These are phyloP conservation scores for Dolichopus griseipennis DNA, from an alignment of 2,888 invertebrate species.

Conservation along the genomic window DNA sequence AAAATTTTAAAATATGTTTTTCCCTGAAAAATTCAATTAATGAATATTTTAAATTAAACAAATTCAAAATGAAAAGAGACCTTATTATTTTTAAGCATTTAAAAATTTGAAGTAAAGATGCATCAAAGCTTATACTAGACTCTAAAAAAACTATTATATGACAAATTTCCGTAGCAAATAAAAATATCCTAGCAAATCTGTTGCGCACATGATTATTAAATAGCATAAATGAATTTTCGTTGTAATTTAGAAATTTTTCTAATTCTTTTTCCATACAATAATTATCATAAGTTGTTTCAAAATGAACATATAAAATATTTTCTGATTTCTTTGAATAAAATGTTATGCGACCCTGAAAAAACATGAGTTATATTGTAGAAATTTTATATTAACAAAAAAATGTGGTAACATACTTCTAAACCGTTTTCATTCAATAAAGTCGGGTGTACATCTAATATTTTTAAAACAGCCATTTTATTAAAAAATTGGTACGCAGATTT, in stretches of 20 bases:
- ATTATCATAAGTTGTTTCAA: slow-evolving; percentile 40
- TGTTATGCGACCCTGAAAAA: slow-evolving; percentile 48
- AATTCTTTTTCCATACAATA: slow-evolving; percentile 32
- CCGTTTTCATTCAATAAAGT: slow-evolving; percentile 27
- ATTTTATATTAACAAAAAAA: slow-evolving; percentile 10
- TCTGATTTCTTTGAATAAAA: slow-evolving; percentile 51
- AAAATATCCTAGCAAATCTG: slow-evolving; percentile 56
- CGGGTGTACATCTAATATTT: slow-evolving; percentile 30
- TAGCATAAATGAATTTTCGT: slow-evolving; percentile 36
- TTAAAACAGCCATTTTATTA: slow-evolving; percentile 40
- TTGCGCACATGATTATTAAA: slow-evolving; percentile 36
- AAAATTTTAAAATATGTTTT: slow-evolving; percentile 36
- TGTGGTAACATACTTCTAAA: slow-evolving; percentile 25
- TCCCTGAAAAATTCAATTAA: slow-evolving; percentile 28
- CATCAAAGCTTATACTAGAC: slow-evolving; percentile 56
- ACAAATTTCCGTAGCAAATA: slow-evolving; percentile 69
- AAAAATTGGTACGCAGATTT: slow-evolving; percentile 35
- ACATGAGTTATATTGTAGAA: slow-evolving; percentile 13
- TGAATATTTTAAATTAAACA: neutral
- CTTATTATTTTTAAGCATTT: slow-evolving; percentile 70
- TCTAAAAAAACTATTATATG: slow-evolving; percentile 60
- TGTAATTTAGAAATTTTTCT: slow-evolving; percentile 30
- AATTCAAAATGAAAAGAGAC: slow-evolving; percentile 38
- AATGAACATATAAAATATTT: slow-evolving; percentile 48
- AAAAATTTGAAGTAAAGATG: slow-evolving; percentile 69